Base-by-base conservation (phyloP, 2,797 vertebrate species). In the Momotus momota region DNA sequence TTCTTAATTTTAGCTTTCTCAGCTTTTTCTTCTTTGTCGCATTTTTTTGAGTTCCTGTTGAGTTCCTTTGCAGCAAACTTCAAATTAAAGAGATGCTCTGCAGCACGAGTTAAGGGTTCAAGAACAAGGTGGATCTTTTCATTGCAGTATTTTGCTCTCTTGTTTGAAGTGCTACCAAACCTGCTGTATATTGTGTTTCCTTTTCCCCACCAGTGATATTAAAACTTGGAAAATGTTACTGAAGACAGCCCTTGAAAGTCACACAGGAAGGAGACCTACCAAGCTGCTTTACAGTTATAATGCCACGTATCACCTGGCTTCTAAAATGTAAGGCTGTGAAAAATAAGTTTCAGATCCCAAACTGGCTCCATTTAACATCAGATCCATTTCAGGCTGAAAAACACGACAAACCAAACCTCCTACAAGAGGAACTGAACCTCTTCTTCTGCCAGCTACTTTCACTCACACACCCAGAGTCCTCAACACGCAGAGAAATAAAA, bases 1-100 rank as follows among this genome's bases (percentile, higher is more conserved):
- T 98, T 98, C 93, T 98, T 98, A 89, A 98, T 98, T 95, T 98
- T 98, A 38, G 96, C 91, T 49, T 98, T 98, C 96, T 98, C 98
- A n/a, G 97, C 46, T 66, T 98, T 98, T 94, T 98, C 97, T 89
- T 98, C 97, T 96, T 98, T 98, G 90, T 98, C 97, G 0, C 97
- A 98, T 92, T 97, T 98, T 95, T 98, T 98, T 46, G 97, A 96
- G 96, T 98, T 98, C 57, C 97, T 96, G 90, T 97, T 98, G 72
- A 98, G 97, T 35, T 98, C 98, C 94, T 98, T 98, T 54, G 97
- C 97, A 83, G 98, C 97, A 96, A 98, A 98, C 91, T 98, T 98
- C 96, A 98, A 92, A 62, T 98, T 98, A 81, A 98, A 98, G 49
- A 98, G 94, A 46, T 98, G 94, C 45, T 98, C 97, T 98, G 81